Base-by-base conservation (phyloP, 92 coral and sea anemone genomes). In the Palythoa grandiflora region DNA sequence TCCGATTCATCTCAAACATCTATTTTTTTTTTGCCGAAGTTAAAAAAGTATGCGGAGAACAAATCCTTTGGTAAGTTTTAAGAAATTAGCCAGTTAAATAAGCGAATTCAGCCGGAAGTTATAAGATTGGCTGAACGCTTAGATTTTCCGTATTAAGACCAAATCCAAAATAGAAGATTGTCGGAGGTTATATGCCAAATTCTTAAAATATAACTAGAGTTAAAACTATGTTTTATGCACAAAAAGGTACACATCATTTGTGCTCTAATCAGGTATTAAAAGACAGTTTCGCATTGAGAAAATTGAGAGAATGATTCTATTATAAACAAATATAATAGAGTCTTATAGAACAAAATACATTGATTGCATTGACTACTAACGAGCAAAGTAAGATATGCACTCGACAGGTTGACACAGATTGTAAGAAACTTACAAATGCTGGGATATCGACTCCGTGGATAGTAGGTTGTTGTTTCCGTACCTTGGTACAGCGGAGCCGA, bases 341-440 rank as follows among this genome's bases (percentile, higher is more conserved):
- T 78, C 50, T 78, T 38, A 35, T 9, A 28, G 68, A 37, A 78
- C 68, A 57, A 19, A 15, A 55, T 10, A 44, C 21, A 35, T 20
- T 17, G 12, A 37, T 11, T 35, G 5, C 55, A 7, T 20, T 19
- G 28, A 39, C 10, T 44, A 40, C 6, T 14, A 40, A 17, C 55
- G 48, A 11, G 14, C 48, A 53, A 35, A 10, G 40, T 57, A 54
- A 65, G 53, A 15, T 51, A 65, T 47, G 47, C 39, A 81, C 86
- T 66, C 61, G 71, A 77, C 17, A 40, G 39, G 2, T 48, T 50
- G 60, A 40, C 11, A 35, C 13, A 77, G 39, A 54, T 77, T 37
- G 80, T 20, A 19, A 19, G 80, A 47, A 79, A 81, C 86, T 81
- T 81, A 81, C 86, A 81, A 81, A 81, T 81, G 86, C 53, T 68